phyloP scores from a whole-genome alignment of 1,140 invertebrate genomes.

The Tetragonula clypearis region DNA sequence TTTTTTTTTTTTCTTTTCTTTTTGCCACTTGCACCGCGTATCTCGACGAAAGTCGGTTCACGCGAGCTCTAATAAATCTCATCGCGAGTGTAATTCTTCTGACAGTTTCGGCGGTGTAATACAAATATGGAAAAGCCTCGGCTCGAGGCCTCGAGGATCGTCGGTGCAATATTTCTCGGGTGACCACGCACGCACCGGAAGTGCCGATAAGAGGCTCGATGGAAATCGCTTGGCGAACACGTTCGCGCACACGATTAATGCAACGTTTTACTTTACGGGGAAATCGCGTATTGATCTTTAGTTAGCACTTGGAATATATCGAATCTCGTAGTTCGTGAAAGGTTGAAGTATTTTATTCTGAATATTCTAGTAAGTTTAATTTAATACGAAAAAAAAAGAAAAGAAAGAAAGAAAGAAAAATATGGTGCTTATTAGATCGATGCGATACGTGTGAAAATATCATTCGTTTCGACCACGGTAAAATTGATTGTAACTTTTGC shows the following conservation, averaged over 20 bases:
- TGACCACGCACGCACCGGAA: constrained; percentile 11
- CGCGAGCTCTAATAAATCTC: neutral
- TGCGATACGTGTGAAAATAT: too few species aligned
- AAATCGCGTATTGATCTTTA: neutral
- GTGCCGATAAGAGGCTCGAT: constrained; percentile 16
- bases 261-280: neutral
- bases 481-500: too few species aligned
- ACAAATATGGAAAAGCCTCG: too few species aligned
- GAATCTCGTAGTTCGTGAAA: neutral
- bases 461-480: too few species aligned
- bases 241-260: neutral
- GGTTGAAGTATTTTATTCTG: neutral
- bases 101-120: neutral
- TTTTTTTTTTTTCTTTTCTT: neutral
- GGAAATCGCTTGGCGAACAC: neutral
- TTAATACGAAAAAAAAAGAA: neutral
- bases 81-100: neutral
- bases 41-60: neutral
- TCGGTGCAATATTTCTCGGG: constrained; percentile 18
- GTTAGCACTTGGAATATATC: neutral
- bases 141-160: neutral
- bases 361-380: neutral
- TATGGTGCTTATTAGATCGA: too few species aligned
- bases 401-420: too few species aligned
- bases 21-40: rapidly evolving